These are phyloP conservation scores for Diarsia dahlii DNA, from an alignment of 2,888 invertebrate genomes.

Conservation along the genomic window DNA sequence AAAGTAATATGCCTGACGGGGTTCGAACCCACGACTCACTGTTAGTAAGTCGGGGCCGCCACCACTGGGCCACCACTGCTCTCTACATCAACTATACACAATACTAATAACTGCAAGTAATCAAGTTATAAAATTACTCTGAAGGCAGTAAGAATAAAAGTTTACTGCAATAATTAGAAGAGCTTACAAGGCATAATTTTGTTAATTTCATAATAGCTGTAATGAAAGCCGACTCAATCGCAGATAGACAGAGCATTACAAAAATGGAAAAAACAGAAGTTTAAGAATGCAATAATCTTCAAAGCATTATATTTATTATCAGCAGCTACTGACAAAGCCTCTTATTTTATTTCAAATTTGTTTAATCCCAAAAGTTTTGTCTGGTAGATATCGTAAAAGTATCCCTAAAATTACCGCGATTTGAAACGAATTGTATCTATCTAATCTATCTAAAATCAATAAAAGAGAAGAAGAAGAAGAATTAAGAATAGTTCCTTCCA, in stretches of 20 bases:
- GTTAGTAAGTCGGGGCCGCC: too few species aligned
- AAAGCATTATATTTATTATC: too few species aligned
- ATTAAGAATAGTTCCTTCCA: neutral
- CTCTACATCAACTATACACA: too few species aligned
- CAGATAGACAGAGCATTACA: neutral
- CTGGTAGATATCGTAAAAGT: neutral
- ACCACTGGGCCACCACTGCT: too few species aligned
- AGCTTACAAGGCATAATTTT: neutral
- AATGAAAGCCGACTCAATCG: neutral
- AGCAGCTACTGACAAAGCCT: neutral
- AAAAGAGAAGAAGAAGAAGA: neutral
- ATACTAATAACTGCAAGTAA: constrained; percentile 1
- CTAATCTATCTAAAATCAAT: neutral
- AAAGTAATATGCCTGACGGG: too few species aligned
- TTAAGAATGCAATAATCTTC: neutral
- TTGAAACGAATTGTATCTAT: too few species aligned
- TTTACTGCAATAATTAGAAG: neutral
- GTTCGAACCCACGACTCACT: too few species aligned
- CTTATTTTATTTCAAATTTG: neutral
- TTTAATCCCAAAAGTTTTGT: neutral
- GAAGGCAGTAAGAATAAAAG: neutral
- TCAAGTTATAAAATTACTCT: neutral
- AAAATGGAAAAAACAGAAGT: neutral
- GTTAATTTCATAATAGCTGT: neutral
- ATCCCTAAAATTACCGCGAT: neutral